Conservation (phyloP, 2,888 invertebrate genomes). For the Drosophila kokeensis region DNA sequence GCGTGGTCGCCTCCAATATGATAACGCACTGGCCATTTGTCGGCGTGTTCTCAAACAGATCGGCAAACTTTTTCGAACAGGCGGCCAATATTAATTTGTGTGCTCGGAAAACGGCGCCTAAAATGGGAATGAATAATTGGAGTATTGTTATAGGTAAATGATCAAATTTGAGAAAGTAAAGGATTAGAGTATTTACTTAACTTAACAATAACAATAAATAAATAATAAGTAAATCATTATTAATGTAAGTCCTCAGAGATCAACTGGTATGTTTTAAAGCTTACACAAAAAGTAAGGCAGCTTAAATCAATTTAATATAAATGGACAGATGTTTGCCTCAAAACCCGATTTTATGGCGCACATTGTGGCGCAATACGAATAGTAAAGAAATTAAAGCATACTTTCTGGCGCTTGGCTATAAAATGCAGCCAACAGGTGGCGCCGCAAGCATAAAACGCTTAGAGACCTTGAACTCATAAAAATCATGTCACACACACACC, state of each 20-base stretch:
- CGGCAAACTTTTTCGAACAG: slow-evolving; percentile 96
- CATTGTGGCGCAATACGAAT: slow-evolving; percentile 20
- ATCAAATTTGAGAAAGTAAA: background rate
- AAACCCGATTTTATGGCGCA: background rate
- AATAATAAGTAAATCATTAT: fast-evolving
- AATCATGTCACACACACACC: slow-evolving; percentile 74
- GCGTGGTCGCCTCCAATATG: slow-evolving; percentile 95
- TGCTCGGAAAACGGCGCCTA: slow-evolving; percentile 95
- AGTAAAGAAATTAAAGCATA: slow-evolving; percentile 57
- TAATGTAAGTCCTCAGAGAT: no score
- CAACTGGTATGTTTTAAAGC: background rate
- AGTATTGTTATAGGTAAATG: background rate
- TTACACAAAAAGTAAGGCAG: background rate
- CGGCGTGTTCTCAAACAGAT: slow-evolving; percentile 94
- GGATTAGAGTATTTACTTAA: background rate
- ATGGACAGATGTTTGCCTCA: background rate
- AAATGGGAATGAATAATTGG: slow-evolving; percentile 57
- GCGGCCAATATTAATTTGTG: slow-evolving; percentile 96
- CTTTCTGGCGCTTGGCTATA: slow-evolving; percentile 28
- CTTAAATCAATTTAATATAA: background rate
- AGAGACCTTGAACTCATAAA: slow-evolving; percentile 83
- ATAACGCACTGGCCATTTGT: slow-evolving; percentile 89
- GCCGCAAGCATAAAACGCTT: slow-evolving; percentile 61
- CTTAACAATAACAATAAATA: background rate
- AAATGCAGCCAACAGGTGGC: slow-evolving; percentile 69